Conservation (phyloP, 2,888 invertebrate genomes). For the Tenthredo amoena region DNA sequence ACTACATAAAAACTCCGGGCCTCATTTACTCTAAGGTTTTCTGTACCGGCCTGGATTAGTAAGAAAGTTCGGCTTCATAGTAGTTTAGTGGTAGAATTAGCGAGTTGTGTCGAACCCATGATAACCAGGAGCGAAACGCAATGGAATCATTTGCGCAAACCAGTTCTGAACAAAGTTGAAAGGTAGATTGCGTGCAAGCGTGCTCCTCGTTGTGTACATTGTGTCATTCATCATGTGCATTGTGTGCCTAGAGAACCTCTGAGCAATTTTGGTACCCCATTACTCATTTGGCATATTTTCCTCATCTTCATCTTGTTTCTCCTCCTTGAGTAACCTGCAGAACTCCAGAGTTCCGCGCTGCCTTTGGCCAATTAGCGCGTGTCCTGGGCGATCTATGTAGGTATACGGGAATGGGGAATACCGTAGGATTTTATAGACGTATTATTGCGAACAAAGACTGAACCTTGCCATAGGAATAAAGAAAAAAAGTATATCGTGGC, state of each 20-base stretch:
- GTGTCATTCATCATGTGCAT: slow-evolving; percentile 36
- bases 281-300: neutral
- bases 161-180: slow-evolving; percentile 16
- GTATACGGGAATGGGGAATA: neutral
- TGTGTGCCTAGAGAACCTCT: neutral
- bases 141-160: slow-evolving; percentile 48
- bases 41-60: too few species aligned
- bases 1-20: neutral
- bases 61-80: too few species aligned
- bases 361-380: neutral
- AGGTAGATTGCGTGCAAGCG: slow-evolving; percentile 47
- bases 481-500: neutral
- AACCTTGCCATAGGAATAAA: neutral
- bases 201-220: neutral
- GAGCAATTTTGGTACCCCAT: slow-evolving; percentile 3
- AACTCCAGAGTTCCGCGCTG: neutral
- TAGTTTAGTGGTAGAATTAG: neutral
- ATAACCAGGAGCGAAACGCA: slow-evolving; percentile 46
- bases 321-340: neutral
- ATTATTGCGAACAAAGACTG: neutral
- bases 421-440: neutral
- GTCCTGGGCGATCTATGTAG: neutral
- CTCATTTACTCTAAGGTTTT: neutral
- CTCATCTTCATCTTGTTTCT: slow-evolving; percentile 19
- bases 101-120: neutral